Evolutionary conservation across 2,113 vertebrate genomes (phyloP), one percentile per base, ranked within the genome.

Genomic region (Symphodus melops): DNA sequence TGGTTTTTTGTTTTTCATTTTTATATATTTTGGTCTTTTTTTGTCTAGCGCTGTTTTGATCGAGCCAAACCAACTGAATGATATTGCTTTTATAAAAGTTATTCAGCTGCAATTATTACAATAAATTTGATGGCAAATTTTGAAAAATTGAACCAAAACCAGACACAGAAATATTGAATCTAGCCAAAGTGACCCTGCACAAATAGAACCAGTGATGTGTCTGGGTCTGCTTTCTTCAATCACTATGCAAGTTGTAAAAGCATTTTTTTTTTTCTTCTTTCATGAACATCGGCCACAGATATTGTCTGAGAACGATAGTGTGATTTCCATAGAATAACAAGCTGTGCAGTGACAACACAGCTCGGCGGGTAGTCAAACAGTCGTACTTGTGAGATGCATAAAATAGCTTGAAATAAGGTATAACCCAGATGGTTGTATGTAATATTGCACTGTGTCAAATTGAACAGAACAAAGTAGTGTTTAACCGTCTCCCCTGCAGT

Each of bases 401-500:
- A 60, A 74, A 82, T 76, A 49, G 67, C 73, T 77, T 60, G n/a
- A 83, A 87, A 87, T 57, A 87, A 86, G 83, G 75, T 77, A 84
- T 87, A 77, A 77, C 79, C 46, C 83, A 81, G 75, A 88, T 81
- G 83, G 79, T 75, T 72, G 70, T 58, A 65, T 75, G 84, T 88
- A 80, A 72, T 71, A 84, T 88, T 80, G 82, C 72, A 77, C 68
- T 28, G 73, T 87, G 83, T 83, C 87, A 88, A 90, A 90, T 81
- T 88, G 87, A 90, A 91, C 82, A 82, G 89, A 90, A 84, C 88
- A 86, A 86, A 88, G 84, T 86, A 51, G 83, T 86, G 88, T 91
- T 85, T 89, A 92, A 92, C 79, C 61, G 83, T 84, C 80, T 90
- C 83, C 89, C 88, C 90, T 75, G 86, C 90, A 82, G 90, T 72